These are phyloP conservation scores for Gadopsis bispinosus DNA, from an alignment of 2,797 vertebrate genomes.

Conservation along the genomic window DNA sequence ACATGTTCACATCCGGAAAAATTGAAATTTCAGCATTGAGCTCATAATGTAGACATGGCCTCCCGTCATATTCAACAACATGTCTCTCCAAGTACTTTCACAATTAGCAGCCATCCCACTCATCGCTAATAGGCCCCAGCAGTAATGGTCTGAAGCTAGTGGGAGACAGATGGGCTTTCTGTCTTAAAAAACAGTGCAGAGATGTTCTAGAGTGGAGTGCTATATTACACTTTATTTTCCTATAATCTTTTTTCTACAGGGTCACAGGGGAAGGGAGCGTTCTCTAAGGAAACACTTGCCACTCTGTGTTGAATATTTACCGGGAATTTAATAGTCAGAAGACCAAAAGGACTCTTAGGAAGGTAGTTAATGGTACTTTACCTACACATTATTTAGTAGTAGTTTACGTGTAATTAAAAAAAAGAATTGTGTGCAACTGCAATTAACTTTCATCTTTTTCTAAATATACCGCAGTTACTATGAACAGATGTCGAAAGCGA, in stretches of 20 bases:
- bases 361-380: too few species aligned
- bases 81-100: constrained; percentile 84
- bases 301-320: not conserved
- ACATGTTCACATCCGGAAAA: not conserved
- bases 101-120: constrained; percentile 88
- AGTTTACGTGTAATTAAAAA: too few species aligned
- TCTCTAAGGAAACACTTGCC: too few species aligned
- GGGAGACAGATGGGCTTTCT: not conserved
- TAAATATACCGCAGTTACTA: too few species aligned
- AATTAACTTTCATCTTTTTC: too few species aligned
- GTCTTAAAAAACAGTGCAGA: constrained; percentile 6
- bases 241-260: not conserved
- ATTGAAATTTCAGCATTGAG: not conserved
- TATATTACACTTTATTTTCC: not conserved
- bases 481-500: too few species aligned
- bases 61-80: constrained; percentile 71
- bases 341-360: not conserved
- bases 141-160: constrained; percentile 79
- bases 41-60: constrained; percentile 43
- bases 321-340: not conserved
- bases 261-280: not conserved
- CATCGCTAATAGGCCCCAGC: constrained; percentile 83
- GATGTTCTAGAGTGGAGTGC: not conserved
- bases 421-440: too few species aligned
- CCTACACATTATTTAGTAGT: too few species aligned